Evolutionary conservation across 2,797 vertebrate genomes (phyloP).

Genomic region (Poeciliopsis presidionis): DNA sequence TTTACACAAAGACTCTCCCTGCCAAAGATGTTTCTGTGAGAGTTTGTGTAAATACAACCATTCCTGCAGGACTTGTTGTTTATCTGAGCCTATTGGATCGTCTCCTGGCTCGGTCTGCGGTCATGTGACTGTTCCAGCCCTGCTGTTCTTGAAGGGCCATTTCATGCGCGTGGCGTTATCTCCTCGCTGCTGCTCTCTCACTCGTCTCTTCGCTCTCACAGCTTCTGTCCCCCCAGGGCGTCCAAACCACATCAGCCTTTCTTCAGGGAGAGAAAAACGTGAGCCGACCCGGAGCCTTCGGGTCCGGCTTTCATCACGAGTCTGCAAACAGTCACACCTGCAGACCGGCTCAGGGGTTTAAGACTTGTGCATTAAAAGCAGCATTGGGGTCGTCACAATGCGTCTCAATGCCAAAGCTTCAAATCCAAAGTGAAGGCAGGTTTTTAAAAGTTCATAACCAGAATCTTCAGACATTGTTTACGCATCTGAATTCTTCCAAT

Average conservation of each 20-base stretch:
- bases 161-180: constrained; percentile 15
- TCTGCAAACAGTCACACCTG: background rate
- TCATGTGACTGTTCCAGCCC: constrained; percentile 9
- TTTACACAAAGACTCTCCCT: background rate
- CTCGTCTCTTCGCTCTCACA: constrained; percentile 2
- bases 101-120: background rate
- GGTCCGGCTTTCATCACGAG: background rate
- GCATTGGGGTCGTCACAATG: too few species aligned
- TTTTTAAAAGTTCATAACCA: too few species aligned
- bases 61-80: background rate
- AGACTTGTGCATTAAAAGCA: too few species aligned
- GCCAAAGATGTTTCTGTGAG: background rate
- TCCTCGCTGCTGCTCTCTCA: constrained; percentile 8
- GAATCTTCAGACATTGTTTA: too few species aligned
- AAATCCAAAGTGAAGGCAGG: too few species aligned
- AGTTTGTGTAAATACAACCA: background rate
- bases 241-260: constrained; percentile 10
- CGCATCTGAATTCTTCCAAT: background rate
- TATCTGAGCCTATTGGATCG: background rate
- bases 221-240: background rate
- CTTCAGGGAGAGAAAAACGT: constrained; percentile 3
- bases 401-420: too few species aligned
- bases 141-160: background rate
- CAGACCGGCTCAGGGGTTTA: too few species aligned
- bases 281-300: background rate